Percentiles rank a stretch among this genome's conserved stretches.
These are phyloP conservation scores for Nasonia vitripennis DNA, from an alignment of 1,140 invertebrate species.

Conservation along the genomic window DNA sequence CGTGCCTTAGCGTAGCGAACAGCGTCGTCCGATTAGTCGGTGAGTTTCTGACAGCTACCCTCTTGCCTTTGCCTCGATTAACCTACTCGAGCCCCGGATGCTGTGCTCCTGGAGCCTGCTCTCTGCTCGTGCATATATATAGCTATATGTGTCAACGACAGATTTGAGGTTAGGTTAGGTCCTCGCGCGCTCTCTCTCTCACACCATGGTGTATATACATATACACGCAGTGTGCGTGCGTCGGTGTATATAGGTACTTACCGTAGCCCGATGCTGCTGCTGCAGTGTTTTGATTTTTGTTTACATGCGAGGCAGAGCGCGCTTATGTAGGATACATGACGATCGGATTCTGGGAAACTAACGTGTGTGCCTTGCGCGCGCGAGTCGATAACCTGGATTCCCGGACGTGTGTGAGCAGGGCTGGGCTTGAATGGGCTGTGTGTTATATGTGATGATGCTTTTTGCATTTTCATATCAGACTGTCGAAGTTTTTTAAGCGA, in stretches of 20 bases:
- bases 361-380: not conserved
- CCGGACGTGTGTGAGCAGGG: too few species aligned
- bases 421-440: too few species aligned
- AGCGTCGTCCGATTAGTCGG: constrained; percentile 60
- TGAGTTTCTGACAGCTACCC: constrained; percentile 54
- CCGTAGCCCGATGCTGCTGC: not conserved
- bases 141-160: not conserved
- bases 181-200: not conserved
- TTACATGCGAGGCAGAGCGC: not conserved
- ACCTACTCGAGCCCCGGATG: not conserved
- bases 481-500: not conserved
- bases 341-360: not conserved
- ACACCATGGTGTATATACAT: not conserved
- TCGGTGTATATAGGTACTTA: not conserved
- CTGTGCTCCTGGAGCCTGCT: not conserved
- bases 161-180: constrained; percentile 3
- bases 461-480: not conserved
- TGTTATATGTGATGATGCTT: not conserved
- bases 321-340: not conserved
- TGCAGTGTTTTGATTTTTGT: not conserved
- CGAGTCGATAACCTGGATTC: not conserved
- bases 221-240: not conserved
- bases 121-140: not conserved
- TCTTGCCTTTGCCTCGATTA: not conserved
- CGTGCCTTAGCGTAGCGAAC: constrained; percentile 61